A percentile compares a stretch with the other conserved stretches of the same genome.
Evolutionary conservation across 2,113 vertebrate species (phyloP).

Genomic region (Platysternon megacephalum): DNA sequence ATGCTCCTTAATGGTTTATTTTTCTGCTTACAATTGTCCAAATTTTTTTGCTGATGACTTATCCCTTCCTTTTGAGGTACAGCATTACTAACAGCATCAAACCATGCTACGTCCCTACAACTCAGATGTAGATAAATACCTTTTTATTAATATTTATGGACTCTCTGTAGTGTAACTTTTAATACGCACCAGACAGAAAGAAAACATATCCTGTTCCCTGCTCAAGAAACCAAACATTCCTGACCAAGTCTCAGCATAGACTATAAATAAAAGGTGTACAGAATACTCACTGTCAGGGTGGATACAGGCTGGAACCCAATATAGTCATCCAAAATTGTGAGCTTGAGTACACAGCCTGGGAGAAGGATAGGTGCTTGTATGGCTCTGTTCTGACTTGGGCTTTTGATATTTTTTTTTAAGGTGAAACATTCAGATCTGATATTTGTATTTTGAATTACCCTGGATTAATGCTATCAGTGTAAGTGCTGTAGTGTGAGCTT

Average conservation of each 20-base stretch:
- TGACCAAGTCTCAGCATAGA: neutral
- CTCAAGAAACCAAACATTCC: constrained; percentile 20
- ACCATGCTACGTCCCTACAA: neutral
- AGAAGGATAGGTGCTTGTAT: neutral
- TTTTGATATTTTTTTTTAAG: neutral
- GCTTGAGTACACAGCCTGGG: neutral
- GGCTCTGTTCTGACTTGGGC: neutral
- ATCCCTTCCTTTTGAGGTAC: neutral
- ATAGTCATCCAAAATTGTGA: neutral
- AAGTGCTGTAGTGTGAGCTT: neutral
- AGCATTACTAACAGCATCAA: neutral
- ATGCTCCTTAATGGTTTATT: constrained; percentile 7
- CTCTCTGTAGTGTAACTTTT: neutral
- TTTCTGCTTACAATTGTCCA: constrained; percentile 23
- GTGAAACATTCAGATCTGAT: neutral
- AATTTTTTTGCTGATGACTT: neutral
- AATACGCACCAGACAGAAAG: constrained; percentile 45
- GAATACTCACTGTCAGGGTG: constrained; percentile 2
- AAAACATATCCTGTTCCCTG: constrained; percentile 3
- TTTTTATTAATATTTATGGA: constrained; percentile 21
- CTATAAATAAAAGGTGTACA: constrained; percentile 55
- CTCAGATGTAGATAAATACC: neutral
- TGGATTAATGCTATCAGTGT: neutral
- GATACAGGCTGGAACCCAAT: neutral
- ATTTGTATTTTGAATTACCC: too few relatives aligned